Base-by-base conservation (phyloP, 2,113 vertebrate genomes). In the Formicarius rufipectus region DNA sequence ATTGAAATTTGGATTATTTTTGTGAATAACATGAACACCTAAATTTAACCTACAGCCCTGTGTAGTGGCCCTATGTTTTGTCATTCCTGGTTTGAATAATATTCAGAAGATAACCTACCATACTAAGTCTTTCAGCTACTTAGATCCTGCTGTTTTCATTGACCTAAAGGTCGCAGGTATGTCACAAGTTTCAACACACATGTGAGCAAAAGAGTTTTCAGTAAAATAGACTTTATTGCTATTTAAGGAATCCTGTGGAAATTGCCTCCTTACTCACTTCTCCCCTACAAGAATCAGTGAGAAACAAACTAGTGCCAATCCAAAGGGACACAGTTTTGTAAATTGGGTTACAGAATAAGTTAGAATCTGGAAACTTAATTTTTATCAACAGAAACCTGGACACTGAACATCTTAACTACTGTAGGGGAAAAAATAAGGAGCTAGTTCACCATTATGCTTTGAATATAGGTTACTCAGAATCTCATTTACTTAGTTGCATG, bases 381-480 rank as follows among this genome's bases (percentile, higher is more conserved):
- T 83, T 76, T 83, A 20, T 73, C 24, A 77, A 5, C n/a, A 69
- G n/a, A 86, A 77, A 33, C 7, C 30, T 86, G 83, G 37, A 56
- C 15, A 64, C 35, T 33, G 37, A 71, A 8, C 40, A 49, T 69
- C 30, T 39, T 60, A 84, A 37, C 42, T 56, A n/a, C 11, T 62
- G 24, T 25, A 24, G 55, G 20, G 42, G 50, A n/a, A 68, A 72
- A 68, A 76, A 31, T 11, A 44, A 91, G 87, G 58, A 52, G 21
- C 7, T 90, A 81, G 50, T 89, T 89, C 5, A 6, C 28, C 28
- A 19, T 94, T 88, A 83, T 71, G 25, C 10, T 96, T 87, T 91
- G 44, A 95, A 75, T 92, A 16, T 59, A 92, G 92, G 62, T 75
- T 90, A 94, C 60, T 50, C 17, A 53, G 24, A 95, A 78, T 92